Base-by-base conservation (phyloP, 2,113 vertebrate genomes). In the Ceyx margarethae region DNA sequence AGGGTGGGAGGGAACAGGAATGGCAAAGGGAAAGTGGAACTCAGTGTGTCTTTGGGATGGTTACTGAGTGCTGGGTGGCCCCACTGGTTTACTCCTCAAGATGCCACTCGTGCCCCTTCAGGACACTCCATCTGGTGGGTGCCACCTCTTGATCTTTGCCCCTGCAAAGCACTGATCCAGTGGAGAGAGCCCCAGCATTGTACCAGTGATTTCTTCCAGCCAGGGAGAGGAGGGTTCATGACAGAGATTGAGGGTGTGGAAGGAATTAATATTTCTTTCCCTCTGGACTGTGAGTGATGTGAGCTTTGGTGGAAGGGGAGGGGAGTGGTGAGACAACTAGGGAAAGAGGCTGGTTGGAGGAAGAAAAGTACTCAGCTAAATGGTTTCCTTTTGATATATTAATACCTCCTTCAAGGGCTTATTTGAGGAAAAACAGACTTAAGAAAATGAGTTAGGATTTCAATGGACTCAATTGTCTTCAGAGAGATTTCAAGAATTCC, bases 401-500 rank as follows among this genome's bases (percentile, higher is more conserved):
- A 94, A 88, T 93, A 76, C 72, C 51, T 89, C 71, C 78, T 94
- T 94, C 87, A 87, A 91, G 68, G 75, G 75, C 81, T 87, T 92
- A 43, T 85, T 87, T 73, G 81, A 94, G 84, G 78, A 87, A 87
- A 95, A 89, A 80, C 87, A 93, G 91, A 69, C 72, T 96, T 87
- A 90, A 91, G 91, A 88, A 90, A 91, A 87, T 85, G 56, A 93
- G 57, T 80, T 95, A 85, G 72, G 84, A 93, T 82, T 95, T 82
- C 93, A 96, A 80, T 77, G 60, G 67, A n/a, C 94, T 92, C 7
- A 0, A 77, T 95, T 96, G 89, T 93, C 94, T 96, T 93, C 91
- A 74, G 68, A 95, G 92, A 74, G 89, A 91, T 89, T 93, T 45
- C 73, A 93, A 56, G 93, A 89, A 92, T 87, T 94, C 84, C 84